phyloP scores from a whole-genome alignment of 2,113 vertebrate species.

The Cephalopterus ornatus region DNA sequence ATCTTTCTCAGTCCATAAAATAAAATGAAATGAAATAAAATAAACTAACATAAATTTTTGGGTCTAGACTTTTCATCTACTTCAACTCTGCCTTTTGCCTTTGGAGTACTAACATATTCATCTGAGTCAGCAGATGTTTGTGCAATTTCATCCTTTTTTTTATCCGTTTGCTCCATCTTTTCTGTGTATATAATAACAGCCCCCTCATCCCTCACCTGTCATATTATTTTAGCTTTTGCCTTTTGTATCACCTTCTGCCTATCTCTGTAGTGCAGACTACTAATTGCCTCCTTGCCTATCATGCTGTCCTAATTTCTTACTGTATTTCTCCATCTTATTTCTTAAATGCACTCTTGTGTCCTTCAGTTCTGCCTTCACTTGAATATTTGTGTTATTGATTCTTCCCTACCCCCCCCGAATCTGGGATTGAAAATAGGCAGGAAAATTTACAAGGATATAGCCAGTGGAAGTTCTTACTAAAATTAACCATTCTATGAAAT shows the following conservation, averaged over 20 bases:
- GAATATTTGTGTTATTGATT: background rate
- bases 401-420: background rate
- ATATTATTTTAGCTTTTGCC: background rate
- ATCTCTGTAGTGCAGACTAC: background rate
- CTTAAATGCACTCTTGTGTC: background rate
- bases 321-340: background rate
- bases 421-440: background rate
- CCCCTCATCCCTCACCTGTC: constrained; percentile 36
- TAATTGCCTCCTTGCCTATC: constrained; percentile 55
- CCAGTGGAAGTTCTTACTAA: background rate
- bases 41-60: background rate
- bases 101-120: background rate
- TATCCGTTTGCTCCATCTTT: background rate
- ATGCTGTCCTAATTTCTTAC: constrained; percentile 50
- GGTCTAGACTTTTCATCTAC: background rate
- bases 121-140: constrained; percentile 32
- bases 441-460: background rate
- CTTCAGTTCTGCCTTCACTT: constrained; percentile 34
- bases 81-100: background rate
- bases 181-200: background rate
- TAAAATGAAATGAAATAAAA: background rate
- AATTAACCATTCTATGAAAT: background rate
- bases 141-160: background rate
- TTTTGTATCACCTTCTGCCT: constrained; percentile 2
- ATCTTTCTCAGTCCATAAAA: background rate